A percentile compares a stretch with the other conserved stretches of the same genome.
These are phyloP conservation scores for Euleptes europaea DNA, from an alignment of 2,113 vertebrate species.

Conservation along the genomic window DNA sequence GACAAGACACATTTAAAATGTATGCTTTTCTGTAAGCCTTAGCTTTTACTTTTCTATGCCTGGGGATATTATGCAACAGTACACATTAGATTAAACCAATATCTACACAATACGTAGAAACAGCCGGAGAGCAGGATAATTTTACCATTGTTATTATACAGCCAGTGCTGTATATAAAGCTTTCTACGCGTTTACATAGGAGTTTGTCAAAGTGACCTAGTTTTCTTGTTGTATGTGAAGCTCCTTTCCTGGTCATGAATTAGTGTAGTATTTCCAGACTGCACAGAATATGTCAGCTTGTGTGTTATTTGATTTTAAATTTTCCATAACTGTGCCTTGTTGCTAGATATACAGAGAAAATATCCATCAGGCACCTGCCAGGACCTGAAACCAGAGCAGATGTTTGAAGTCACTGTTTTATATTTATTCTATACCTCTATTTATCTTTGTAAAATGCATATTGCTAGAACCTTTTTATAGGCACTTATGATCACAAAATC, in stretches of 20 bases:
- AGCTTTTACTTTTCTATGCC: slow-evolving; percentile 83
- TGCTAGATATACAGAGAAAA: slow-evolving; percentile 5
- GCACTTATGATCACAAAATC: background rate
- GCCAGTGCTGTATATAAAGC: slow-evolving; percentile 58
- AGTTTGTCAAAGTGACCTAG: slow-evolving; percentile 30
- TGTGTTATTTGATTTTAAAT: background rate
- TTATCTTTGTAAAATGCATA: slow-evolving; percentile 14
- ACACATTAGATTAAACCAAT: slow-evolving; percentile 78
- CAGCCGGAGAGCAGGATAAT: slow-evolving; percentile 59
- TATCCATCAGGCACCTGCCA: slow-evolving; percentile 9
- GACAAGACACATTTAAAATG: slow-evolving; percentile 98
- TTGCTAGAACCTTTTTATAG: slow-evolving; percentile 20
- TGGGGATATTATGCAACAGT: slow-evolving; percentile 79
- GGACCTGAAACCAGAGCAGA: background rate
- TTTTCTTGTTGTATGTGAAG: slow-evolving; percentile 20
- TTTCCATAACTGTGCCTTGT: background rate
- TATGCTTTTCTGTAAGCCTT: slow-evolving; percentile 87
- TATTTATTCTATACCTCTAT: slow-evolving; percentile 13
- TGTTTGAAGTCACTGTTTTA: background rate
- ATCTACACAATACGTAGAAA: slow-evolving; percentile 66
- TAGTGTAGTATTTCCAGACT: slow-evolving; percentile 17
- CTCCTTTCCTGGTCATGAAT: slow-evolving; percentile 8
- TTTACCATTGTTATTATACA: slow-evolving; percentile 61
- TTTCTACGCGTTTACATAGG: slow-evolving; percentile 33
- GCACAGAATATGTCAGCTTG: background rate